Percentiles rank a stretch among this genome's conserved stretches.
These are phyloP conservation scores for Julus scanicus DNA, from an alignment of 2,888 invertebrate genomes.

Conservation along the genomic window DNA sequence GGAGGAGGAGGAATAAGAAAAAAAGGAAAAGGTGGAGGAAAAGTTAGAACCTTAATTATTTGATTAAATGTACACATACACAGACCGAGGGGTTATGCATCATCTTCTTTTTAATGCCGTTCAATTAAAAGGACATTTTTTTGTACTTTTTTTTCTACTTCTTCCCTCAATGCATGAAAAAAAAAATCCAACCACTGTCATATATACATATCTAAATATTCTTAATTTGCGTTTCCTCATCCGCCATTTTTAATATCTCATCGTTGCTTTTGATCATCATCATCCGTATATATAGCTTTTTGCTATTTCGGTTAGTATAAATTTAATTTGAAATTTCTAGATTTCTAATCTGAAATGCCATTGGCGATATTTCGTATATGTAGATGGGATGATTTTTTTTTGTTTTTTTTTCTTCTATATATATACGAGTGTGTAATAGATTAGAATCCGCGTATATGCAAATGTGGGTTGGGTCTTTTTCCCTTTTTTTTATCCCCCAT, in stretches of 20 bases:
- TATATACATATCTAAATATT: background rate
- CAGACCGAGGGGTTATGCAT: background rate
- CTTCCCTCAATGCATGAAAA: background rate
- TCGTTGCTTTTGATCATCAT: background rate
- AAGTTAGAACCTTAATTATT: slow-evolving; percentile 25
- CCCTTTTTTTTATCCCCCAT: background rate
- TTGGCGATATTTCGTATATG: background rate
- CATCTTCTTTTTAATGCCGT: background rate
- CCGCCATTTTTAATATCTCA: slow-evolving; percentile 8
- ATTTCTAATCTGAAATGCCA: slow-evolving; percentile 28
- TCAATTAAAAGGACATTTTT: background rate
- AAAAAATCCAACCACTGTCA: background rate
- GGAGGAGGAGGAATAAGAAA: background rate
- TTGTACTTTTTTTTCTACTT: too few species aligned
- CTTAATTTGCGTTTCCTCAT: background rate
- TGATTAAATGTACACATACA: background rate
- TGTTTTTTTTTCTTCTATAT: background rate
- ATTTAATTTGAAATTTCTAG: slow-evolving; percentile 22
- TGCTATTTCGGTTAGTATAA: slow-evolving; percentile 2
- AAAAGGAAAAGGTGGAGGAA: background rate
- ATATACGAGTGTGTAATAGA: background rate
- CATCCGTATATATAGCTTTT: too few species aligned
- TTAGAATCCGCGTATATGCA: background rate
- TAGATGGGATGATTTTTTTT: background rate
- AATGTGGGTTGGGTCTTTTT: background rate